Percentiles rank a stretch among this genome's conserved stretches.
Conservation (phyloP, 2,888 invertebrate species). For the Troides helena region DNA sequence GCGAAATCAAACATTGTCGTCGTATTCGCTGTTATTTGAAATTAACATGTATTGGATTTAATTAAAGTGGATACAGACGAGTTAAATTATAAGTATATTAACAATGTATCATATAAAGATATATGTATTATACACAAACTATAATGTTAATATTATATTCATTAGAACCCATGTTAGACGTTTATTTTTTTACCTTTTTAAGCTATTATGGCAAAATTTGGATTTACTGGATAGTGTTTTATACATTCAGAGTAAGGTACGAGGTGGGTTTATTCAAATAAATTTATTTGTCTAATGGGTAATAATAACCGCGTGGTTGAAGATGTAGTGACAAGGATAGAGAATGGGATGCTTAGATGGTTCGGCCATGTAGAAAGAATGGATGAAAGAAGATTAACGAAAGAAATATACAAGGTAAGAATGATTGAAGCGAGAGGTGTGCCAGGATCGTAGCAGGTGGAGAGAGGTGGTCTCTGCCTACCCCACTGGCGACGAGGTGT, state of each 20-base stretch:
- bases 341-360: too few relatives aligned
- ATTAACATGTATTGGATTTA: neutral
- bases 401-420: too few relatives aligned
- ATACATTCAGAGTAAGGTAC: neutral
- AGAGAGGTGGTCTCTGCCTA: too few relatives aligned
- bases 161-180: slow-evolving; percentile 25
- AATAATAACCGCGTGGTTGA: too few relatives aligned
- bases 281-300: too few relatives aligned
- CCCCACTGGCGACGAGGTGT: too few relatives aligned
- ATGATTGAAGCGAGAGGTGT: too few relatives aligned
- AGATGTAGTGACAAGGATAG: too few relatives aligned
- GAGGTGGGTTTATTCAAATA: too few relatives aligned
- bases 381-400: too few relatives aligned
- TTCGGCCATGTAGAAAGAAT: too few relatives aligned
- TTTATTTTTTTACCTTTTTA: neutral
- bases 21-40: neutral
- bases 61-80: neutral
- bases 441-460: too few relatives aligned
- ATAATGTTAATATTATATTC: slow-evolving; percentile 39
- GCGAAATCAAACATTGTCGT: neutral
- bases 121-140: slow-evolving; percentile 36
- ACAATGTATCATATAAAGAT: slow-evolving; percentile 37
- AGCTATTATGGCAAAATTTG: neutral
- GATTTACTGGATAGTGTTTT: neutral
- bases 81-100: slow-evolving; percentile 12